These are phyloP conservation scores for Thaleichthys pacificus DNA, from an alignment of 2,797 vertebrate genomes.

Conservation along the genomic window DNA sequence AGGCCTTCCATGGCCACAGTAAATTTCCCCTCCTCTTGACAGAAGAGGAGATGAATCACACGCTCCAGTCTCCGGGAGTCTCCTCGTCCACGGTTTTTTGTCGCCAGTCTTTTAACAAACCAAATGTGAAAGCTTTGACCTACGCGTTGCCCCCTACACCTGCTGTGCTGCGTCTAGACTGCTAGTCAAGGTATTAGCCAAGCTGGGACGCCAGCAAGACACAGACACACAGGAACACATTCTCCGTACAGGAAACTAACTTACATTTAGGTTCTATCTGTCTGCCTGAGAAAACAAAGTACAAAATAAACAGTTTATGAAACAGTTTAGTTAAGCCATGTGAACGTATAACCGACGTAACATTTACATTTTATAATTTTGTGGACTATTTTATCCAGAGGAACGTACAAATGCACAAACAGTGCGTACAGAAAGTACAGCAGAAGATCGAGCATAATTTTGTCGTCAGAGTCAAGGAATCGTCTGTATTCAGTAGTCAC, in stretches of 20 bases:
- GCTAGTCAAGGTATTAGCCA: slow-evolving; percentile 47
- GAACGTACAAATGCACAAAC: too few species aligned
- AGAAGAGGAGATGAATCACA: slow-evolving; percentile 74
- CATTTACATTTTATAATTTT: too few species aligned
- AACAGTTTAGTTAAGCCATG: too few species aligned
- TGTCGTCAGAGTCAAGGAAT: too few species aligned
- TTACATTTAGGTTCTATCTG: not conserved
- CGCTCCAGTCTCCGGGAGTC: slow-evolving; percentile 71
- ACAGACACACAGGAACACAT: slow-evolving; percentile 17
- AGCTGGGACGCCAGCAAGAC: slow-evolving; percentile 38
- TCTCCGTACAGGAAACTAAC: not conserved
- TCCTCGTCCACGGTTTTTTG: slow-evolving; percentile 69
- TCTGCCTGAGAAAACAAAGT: too few species aligned
- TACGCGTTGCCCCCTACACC: slow-evolving; percentile 62
- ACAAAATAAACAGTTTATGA: too few species aligned
- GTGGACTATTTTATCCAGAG: too few species aligned
- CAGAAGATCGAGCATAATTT: too few species aligned
- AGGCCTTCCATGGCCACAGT: too few species aligned
- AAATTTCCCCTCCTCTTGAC: slow-evolving; percentile 49
- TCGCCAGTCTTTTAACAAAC: slow-evolving; percentile 79
- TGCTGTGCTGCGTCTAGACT: slow-evolving; percentile 67
- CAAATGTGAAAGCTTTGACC: slow-evolving; percentile 77
- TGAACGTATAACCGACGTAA: too few species aligned
- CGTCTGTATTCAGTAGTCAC: too few species aligned
- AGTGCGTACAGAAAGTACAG: too few species aligned